Evolutionary conservation across 2,888 invertebrate species (phyloP).

Genomic region (Apotomis betuletana): DNA sequence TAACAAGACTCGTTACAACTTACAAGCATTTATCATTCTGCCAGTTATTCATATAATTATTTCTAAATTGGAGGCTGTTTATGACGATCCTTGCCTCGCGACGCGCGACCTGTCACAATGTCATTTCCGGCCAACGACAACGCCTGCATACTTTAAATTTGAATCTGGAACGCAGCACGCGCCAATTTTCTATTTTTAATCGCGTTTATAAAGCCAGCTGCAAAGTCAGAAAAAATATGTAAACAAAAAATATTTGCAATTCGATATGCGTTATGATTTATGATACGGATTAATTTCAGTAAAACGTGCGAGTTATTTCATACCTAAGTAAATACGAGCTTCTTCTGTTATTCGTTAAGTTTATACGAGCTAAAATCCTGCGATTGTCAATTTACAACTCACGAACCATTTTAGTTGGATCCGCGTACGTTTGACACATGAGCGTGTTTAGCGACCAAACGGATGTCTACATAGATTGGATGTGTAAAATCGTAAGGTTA

Average conservation of each 20-base stretch:
- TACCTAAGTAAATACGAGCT: neutral
- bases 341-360: neutral
- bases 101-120: conserved; percentile 43
- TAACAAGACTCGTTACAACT: conserved; percentile 20
- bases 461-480: conserved; percentile 29
- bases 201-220: conserved; percentile 7
- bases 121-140: conserved; percentile 42
- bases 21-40: conserved; percentile 9
- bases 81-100: conserved; percentile 16
- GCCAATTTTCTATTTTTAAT: conserved; percentile 34
- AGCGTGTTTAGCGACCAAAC: conserved; percentile 6
- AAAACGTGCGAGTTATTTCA: neutral
- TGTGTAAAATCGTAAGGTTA: conserved; percentile 46
- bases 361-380: neutral
- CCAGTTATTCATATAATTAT: conserved; percentile 14
- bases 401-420: conserved; percentile 21
- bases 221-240: neutral
- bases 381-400: conserved; percentile 9
- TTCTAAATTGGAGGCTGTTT: conserved; percentile 36
- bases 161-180: conserved; percentile 25
- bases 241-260: neutral
- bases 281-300: neutral
- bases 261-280: conserved; percentile 1
- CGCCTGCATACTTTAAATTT: conserved; percentile 27
- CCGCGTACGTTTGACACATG: neutral